Base-by-base conservation (phyloP, 2,797 vertebrate species). In the Siniperca scherzeri region DNA sequence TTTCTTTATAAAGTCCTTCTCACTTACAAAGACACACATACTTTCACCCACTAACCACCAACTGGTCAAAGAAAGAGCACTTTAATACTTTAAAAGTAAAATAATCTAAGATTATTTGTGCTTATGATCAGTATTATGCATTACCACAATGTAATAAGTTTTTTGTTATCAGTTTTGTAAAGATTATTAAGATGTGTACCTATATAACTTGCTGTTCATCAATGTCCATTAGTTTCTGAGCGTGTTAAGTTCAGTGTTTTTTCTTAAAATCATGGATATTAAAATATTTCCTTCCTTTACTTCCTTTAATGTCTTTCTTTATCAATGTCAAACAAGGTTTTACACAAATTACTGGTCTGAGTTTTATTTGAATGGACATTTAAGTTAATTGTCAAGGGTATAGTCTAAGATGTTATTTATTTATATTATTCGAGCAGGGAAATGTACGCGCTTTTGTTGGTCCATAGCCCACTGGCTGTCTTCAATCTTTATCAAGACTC, bases 61-160 rank as follows among this genome's bases (percentile, higher is more conserved):
- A 90, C 88, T 90, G 86, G 86, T 60, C 22, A 89, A 76, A 68
- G 46, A 90, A 80, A 72, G 87, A 96, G 96, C 96, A 95, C 96
- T 96, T 95, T 83, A 96, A 89, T 85, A 94, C 94, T 95, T 95
- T 92, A 87, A 91, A 79, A 80, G 77, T 83, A 62, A 69, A 82
- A 89, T 59, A 44, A 73, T 93, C 89, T 85, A 79, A 85, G 44
- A 52, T 87, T 85, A 87, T 66, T 70, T 40, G 90, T 92, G 91
- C 88, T 95, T 95, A 90, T 94, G 36, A 73, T 96, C 97, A 97
- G 97, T 96, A 96, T 97, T 96, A 96, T 89, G 74, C 68, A 88
- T 91, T 81, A 87, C 73, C 16, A 86, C 67, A 85, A 89, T 94
- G 92, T 87, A 91, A 90, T 92, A 90, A 83, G 85, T 89, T 95